Conservation (phyloP, 2,797 vertebrate genomes). For the Pteronotus mesoamericanus region DNA sequence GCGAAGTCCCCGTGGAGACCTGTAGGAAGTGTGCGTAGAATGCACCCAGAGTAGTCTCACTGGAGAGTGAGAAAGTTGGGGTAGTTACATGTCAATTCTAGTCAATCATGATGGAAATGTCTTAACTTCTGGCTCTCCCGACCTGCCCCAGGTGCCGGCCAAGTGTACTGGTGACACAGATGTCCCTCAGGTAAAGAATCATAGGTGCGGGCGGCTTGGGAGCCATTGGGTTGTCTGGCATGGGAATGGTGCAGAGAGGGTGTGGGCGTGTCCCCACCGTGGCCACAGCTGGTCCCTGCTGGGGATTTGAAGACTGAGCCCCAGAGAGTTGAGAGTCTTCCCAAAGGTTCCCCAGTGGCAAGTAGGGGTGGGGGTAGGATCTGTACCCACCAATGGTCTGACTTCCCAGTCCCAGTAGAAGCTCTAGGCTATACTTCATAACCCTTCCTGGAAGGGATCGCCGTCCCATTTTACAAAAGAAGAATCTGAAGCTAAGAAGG, state of each 20-base stretch:
- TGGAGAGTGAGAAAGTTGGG: background rate
- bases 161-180: background rate
- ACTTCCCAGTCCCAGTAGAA: background rate
- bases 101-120: rapidly evolving
- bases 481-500: background rate
- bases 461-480: background rate
- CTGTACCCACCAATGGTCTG: rapidly evolving
- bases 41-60: background rate
- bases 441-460: rapidly evolving
- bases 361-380: too few species aligned
- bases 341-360: background rate
- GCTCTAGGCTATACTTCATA: rapidly evolving
- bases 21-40: background rate
- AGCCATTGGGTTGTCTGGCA: background rate
- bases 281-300: rapidly evolving
- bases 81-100: too few species aligned
- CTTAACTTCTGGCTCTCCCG: background rate
- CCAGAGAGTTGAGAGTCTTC: background rate
- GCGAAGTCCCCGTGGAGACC: background rate
- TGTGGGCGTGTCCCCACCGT: rapidly evolving
- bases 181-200: background rate
- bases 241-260: background rate
- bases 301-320: background rate
- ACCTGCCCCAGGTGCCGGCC: rapidly evolving
- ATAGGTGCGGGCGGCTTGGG: rapidly evolving